phyloP scores from a whole-genome alignment of 2,113 vertebrate genomes.

The Daboia siamensis region DNA sequence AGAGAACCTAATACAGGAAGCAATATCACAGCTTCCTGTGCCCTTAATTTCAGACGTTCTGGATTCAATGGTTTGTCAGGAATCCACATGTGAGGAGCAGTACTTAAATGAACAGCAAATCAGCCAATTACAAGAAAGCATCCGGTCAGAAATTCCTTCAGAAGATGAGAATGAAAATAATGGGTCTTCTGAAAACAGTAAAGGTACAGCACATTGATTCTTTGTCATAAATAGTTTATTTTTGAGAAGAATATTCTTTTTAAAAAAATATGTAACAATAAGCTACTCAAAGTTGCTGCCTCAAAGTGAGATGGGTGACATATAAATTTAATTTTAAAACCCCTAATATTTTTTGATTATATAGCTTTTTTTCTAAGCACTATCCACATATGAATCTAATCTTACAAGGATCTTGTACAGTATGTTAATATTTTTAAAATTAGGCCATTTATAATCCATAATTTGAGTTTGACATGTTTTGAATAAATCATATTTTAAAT shows the following conservation, averaged over 20 bases:
- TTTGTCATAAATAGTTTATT: background rate
- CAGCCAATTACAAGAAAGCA: conserved; percentile 69
- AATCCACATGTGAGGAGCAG: conserved; percentile 27
- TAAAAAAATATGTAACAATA: background rate
- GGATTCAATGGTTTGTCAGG: conserved; percentile 66
- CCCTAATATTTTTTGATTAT: background rate
- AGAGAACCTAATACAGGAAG: conserved; percentile 56
- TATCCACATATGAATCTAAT: background rate
- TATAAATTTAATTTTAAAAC: background rate
- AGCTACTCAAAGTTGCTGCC: background rate
- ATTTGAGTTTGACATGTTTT: background rate
- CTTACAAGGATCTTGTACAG: background rate
- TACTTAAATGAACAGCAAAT: conserved; percentile 57
- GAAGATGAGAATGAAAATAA: conserved; percentile 72
- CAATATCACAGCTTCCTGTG: conserved; percentile 55
- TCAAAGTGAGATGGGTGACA: background rate
- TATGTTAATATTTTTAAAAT: background rate
- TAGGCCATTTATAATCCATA: background rate
- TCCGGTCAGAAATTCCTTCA: conserved; percentile 67
- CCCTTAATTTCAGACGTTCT: conserved; percentile 47
- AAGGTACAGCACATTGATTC: conserved; percentile 62
- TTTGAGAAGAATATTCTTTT: background rate
- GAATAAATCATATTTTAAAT: background rate
- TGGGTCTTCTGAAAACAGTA: conserved; percentile 63
- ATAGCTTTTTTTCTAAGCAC: background rate